Evolutionary conservation across 2,888 invertebrate species (phyloP).

Genomic region (Neoscelio sp.): DNA sequence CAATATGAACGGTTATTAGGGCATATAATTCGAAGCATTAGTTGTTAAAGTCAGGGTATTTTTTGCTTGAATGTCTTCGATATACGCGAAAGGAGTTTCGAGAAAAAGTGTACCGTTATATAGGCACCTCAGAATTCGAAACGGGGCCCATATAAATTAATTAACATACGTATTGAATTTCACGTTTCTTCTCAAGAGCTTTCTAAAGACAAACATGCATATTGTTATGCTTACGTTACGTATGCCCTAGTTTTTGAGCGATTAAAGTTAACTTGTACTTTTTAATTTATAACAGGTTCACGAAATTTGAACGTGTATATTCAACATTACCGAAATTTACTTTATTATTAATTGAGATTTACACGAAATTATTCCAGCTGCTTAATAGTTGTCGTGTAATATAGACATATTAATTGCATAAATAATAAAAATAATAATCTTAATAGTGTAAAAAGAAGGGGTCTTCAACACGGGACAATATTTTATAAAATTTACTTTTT

Average conservation of each 20-base stretch:
- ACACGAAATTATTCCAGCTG: too few relatives aligned
- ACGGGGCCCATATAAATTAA: constrained; percentile 59
- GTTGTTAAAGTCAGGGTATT: constrained; percentile 20
- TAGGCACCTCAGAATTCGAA: constrained; percentile 58
- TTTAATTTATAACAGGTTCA: background rate
- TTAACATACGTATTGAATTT: constrained; percentile 64
- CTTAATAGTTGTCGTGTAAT: too few relatives aligned
- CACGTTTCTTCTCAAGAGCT: constrained; percentile 53
- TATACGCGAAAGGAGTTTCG: constrained; percentile 46
- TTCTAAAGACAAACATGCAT: constrained; percentile 53
- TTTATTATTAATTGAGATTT: too few relatives aligned
- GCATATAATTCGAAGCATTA: constrained; percentile 53
- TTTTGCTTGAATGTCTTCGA: constrained; percentile 47
- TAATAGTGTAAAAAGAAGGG: too few relatives aligned
- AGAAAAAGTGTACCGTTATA: constrained; percentile 62
- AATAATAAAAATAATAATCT: too few relatives aligned
- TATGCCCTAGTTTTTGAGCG: constrained; percentile 19
- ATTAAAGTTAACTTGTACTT: background rate
- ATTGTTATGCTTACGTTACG: constrained; percentile 45
- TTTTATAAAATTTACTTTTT: too few relatives aligned
- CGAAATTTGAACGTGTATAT: too few relatives aligned
- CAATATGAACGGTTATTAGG: constrained; percentile 52
- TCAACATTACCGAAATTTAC: too few relatives aligned
- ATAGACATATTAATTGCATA: too few relatives aligned
- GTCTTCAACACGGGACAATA: too few relatives aligned